A percentile compares a stretch with the other conserved stretches of the same genome.
Conservation (phyloP, 2,113 vertebrate species). For the Opisthocomus hoazin region DNA sequence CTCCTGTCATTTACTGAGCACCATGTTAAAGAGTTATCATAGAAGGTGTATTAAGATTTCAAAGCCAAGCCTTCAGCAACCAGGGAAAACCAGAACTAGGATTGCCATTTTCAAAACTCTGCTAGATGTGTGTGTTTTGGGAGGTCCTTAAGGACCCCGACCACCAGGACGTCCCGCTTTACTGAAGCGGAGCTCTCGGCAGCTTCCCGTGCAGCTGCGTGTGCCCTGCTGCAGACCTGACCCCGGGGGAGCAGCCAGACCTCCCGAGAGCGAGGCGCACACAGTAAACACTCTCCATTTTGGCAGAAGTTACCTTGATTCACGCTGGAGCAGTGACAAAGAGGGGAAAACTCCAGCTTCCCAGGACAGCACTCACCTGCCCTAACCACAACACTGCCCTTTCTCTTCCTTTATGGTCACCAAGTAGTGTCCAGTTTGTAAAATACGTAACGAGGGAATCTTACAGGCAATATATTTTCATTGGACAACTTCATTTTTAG, state of each 20-base stretch:
- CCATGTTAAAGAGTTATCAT: accelerated
- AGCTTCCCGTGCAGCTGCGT: slow-evolving; percentile 31
- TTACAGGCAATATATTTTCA: not conserved
- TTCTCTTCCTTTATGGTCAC: not conserved
- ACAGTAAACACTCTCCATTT: accelerated
- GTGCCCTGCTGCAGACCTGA: not conserved
- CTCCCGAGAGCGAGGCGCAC: not conserved
- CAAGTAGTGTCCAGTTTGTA: accelerated
- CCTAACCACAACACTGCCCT: not conserved
- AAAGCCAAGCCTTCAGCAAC: not conserved
- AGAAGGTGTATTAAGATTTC: not conserved
- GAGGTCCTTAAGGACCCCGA: not conserved
- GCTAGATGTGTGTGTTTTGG: not conserved
- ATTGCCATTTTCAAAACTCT: not conserved
- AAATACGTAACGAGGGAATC: not conserved
- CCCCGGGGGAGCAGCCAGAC: slow-evolving; percentile 16
- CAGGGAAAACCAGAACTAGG: not conserved
- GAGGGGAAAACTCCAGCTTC: not conserved
- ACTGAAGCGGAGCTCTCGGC: slow-evolving; percentile 18
- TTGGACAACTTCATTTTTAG: not conserved
- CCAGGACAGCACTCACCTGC: not conserved
- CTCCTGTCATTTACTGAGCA: too few relatives aligned
- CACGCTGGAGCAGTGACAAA: not conserved
- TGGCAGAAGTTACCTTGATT: not conserved
- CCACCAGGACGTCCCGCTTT: not conserved